Base-by-base conservation (phyloP, 2,797 vertebrate genomes). In the Thalassophryne amazonica region DNA sequence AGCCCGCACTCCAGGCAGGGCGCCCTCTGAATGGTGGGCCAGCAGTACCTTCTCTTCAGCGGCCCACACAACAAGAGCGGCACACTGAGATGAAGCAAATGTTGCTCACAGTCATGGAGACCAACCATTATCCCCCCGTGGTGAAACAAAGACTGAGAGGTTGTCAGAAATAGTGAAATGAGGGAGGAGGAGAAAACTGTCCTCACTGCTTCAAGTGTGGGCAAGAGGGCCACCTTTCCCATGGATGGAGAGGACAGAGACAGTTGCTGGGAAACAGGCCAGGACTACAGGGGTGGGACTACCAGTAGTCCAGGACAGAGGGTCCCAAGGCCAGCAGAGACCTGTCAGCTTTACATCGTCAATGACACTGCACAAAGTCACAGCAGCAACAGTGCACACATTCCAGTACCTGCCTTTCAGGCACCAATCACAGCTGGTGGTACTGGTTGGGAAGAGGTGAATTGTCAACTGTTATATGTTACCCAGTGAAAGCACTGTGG, bases 381-480 rank as follows among this genome's bases (percentile, higher is more conserved):
- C 3, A 1, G 3, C 30, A 46, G n/a, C 5, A 1, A 12, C 22
- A 4, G 12, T 19, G n/a, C 21, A 1, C 20, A 33, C 21, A 12
- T 27, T 50, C 4, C 19, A 9, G 2, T 31, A 39, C 8, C 19
- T 31, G 7, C 14, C 30, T 11, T 15, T 28, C 1, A 21, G 14
- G 25, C 5, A 1, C 6, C 11, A 42, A 7, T 34, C 23, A 35
- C 1, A 4, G 3, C n/a, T 49, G 7, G 23, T 59, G 4, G 9
- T 23, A 11, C 56, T 60, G 3, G 15, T 60, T 5, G 53, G 56
- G 4, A 43, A 39, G 8, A 5, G 43, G 14, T 53, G 47, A 10
- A 39, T 30, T 7, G 65, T 69, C 3, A 43, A 21, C 31, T 60
- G 50, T 21, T 37, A 12, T 10, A 31, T 65, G 12, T 15, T 24